Percentiles rank a stretch among this genome's conserved stretches.
Evolutionary conservation across 92 coral and sea anemone genomes (phyloP).

Genomic region (Zoanthus sansibaricus): DNA sequence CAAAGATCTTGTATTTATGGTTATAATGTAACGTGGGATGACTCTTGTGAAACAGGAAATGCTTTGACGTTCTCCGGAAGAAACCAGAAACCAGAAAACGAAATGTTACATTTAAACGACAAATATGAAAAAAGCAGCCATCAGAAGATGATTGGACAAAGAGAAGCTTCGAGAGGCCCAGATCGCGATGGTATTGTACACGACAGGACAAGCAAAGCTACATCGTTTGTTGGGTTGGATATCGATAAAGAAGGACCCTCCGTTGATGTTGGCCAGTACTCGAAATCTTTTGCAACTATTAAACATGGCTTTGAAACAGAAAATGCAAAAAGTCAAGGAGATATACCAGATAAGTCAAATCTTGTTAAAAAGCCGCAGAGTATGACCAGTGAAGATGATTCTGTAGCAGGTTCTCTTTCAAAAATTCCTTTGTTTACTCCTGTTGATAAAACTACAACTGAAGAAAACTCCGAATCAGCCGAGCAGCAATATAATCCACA

Average conservation of each 20-base stretch:
- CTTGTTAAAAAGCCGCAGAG: background rate
- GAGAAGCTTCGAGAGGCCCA: background rate
- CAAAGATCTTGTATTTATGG: background rate
- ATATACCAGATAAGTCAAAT: background rate
- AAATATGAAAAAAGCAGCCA: no score
- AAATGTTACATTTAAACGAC: no score
- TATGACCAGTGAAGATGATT: background rate
- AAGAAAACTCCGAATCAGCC: background rate
- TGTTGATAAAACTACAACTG: no score
- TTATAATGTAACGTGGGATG: slow-evolving; percentile 27
- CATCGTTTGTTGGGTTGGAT: no score
- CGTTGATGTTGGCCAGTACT: background rate
- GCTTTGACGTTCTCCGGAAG: background rate
- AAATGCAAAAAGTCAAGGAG: background rate
- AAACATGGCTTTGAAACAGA: background rate
- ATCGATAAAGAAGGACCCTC: background rate
- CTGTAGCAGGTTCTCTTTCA: background rate
- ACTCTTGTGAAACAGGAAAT: background rate
- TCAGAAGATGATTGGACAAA: no score
- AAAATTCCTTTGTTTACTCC: background rate
- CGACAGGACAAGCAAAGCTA: no score
- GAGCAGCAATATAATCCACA: background rate
- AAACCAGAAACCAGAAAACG: background rate
- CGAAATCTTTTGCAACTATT: background rate
- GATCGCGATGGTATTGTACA: background rate